phyloP scores from a whole-genome alignment of 2,113 vertebrate genomes.

The Fulica atra region DNA sequence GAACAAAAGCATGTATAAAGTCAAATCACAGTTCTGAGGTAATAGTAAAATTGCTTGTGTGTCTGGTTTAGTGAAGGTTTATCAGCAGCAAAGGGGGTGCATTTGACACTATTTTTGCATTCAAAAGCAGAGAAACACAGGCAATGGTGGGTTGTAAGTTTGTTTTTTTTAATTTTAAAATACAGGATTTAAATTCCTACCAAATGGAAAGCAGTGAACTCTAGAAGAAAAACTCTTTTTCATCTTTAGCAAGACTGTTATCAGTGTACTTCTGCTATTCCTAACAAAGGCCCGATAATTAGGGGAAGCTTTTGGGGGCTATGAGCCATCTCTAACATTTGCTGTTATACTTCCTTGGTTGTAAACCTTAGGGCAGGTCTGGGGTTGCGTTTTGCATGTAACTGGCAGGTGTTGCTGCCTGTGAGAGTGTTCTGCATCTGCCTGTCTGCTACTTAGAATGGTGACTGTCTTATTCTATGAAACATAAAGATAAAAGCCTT shows the following conservation, averaged over 20 bases:
- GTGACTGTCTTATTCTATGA: fast-evolving
- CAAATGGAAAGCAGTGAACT: background rate
- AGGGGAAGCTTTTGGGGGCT: background rate
- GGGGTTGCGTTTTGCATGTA: background rate
- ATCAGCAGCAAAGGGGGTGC: background rate
- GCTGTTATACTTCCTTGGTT: background rate
- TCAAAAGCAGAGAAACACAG: background rate
- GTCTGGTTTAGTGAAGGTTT: background rate
- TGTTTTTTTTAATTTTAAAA: background rate
- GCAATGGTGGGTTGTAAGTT: background rate
- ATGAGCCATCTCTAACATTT: background rate
- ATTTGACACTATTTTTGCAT: background rate
- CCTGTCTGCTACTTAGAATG: background rate
- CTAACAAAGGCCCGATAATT: background rate
- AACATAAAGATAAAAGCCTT: background rate
- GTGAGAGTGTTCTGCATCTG: background rate
- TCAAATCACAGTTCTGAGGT: background rate
- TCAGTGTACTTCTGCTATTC: background rate
- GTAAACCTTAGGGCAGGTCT: background rate
- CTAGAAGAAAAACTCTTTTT: background rate
- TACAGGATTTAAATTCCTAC: background rate
- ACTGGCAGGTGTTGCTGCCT: background rate
- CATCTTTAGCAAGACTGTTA: background rate
- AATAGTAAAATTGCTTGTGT: background rate
- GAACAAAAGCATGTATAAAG: background rate